Evolutionary conservation across 1,140 invertebrate species (phyloP).

Genomic region (Macrobrachium rosenbergii): DNA sequence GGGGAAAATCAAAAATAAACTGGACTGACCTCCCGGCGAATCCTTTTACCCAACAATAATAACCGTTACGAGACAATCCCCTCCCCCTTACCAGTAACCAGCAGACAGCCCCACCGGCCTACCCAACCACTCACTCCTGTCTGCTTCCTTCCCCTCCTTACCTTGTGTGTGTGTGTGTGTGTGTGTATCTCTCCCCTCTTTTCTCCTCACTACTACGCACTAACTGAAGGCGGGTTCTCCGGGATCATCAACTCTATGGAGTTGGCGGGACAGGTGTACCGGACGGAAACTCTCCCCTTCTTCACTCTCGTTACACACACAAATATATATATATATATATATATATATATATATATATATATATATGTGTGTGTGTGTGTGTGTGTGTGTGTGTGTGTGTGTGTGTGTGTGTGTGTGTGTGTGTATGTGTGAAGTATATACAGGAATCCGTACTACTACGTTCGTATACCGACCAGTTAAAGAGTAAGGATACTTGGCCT

Average conservation of each 20-base stretch:
- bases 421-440: background rate
- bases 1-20: too few species aligned
- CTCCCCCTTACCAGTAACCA: too few species aligned
- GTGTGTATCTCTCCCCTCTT: background rate
- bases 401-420: background rate
- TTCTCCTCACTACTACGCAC: background rate
- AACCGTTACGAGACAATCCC: too few species aligned
- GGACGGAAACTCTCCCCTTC: background rate
- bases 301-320: background rate
- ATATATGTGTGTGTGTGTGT: background rate
- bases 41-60: too few species aligned
- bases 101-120: too few species aligned
- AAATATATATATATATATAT: background rate
- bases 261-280: background rate
- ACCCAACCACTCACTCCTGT: background rate
- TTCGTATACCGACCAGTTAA: background rate
- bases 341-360: background rate
- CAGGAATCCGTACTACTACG: background rate
- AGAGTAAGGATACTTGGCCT: background rate
- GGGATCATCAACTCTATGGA: too few species aligned
- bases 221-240: too few species aligned
- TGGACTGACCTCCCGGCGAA: too few species aligned
- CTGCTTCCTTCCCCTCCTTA: background rate
- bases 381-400: conserved; percentile 22
- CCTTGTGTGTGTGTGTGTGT: background rate